Conservation (phyloP, 2,888 invertebrate species). For the Machimus rusticus region DNA sequence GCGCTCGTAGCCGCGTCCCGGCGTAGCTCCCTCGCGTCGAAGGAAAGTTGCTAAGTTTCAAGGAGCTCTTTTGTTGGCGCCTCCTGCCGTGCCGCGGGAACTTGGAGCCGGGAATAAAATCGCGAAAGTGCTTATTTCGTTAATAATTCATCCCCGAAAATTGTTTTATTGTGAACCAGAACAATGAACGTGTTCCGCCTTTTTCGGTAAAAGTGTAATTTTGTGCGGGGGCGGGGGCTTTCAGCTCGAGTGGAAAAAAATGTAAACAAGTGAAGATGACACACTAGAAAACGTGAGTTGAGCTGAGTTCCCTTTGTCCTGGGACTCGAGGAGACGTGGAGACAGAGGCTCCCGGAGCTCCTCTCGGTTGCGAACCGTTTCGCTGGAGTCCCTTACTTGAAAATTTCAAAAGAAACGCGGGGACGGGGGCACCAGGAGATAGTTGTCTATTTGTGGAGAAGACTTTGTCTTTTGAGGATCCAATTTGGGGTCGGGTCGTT, state of each 20-base stretch:
- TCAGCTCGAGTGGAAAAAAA: background rate
- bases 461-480: background rate
- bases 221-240: background rate
- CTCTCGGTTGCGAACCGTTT: background rate
- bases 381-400: background rate
- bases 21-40: background rate
- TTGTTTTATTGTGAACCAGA: background rate
- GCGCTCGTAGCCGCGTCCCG: background rate
- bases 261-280: background rate
- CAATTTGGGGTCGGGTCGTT: background rate
- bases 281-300: background rate
- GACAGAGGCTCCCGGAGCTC: background rate
- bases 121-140: background rate
- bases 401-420: background rate
- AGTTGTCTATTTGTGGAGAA: background rate
- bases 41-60: background rate
- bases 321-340: background rate
- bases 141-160: background rate
- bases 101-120: background rate
- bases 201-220: background rate
- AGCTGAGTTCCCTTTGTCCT: background rate
- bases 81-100: background rate
- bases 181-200: background rate
- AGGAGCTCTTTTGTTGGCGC: background rate
- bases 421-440: background rate